Conservation (phyloP, 2,888 invertebrate species). For the Scotopteryx bipunctaria region DNA sequence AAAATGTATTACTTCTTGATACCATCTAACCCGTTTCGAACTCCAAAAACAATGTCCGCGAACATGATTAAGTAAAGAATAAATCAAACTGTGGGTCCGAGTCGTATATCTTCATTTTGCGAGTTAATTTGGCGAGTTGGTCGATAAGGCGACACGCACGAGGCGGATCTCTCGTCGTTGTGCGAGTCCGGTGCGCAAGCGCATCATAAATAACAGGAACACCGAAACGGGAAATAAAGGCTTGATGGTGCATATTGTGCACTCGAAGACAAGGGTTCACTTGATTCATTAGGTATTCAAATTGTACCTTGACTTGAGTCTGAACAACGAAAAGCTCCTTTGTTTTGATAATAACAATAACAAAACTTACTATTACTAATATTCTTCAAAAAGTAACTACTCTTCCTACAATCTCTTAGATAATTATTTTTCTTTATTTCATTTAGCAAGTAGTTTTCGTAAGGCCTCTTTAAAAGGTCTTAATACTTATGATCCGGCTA, state of each 20-base stretch:
- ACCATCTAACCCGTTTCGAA: slow-evolving; percentile 24
- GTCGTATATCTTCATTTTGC: slow-evolving; percentile 71
- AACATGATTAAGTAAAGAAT: slow-evolving; percentile 42
- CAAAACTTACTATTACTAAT: no score
- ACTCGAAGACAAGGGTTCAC: slow-evolving; percentile 18
- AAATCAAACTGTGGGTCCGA: slow-evolving; percentile 49
- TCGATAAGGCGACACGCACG: slow-evolving; percentile 70
- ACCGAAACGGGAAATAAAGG: slow-evolving; percentile 32
- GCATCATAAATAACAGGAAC: slow-evolving; percentile 60
- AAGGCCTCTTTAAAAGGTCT: slow-evolving; percentile 19
- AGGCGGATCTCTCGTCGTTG: slow-evolving; percentile 52
- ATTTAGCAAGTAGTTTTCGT: slow-evolving; percentile 28
- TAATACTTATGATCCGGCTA: slow-evolving; percentile 21
- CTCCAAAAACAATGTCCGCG: slow-evolving; percentile 27
- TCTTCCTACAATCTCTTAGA: no score
- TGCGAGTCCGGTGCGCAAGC: slow-evolving; percentile 60
- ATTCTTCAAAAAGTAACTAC: no score
- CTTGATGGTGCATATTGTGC: slow-evolving; percentile 37
- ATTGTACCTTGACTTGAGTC: slow-evolving; percentile 1
- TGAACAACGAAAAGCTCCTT: slow-evolving; percentile 3
- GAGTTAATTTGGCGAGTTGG: slow-evolving; percentile 67
- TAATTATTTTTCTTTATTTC: no score
- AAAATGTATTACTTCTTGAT: slow-evolving; percentile 25
- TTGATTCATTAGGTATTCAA: slow-evolving; percentile 20
- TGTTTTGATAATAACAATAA: not conserved